Conservation (phyloP, 2,888 invertebrate species). For the Lycia hirtaria region DNA sequence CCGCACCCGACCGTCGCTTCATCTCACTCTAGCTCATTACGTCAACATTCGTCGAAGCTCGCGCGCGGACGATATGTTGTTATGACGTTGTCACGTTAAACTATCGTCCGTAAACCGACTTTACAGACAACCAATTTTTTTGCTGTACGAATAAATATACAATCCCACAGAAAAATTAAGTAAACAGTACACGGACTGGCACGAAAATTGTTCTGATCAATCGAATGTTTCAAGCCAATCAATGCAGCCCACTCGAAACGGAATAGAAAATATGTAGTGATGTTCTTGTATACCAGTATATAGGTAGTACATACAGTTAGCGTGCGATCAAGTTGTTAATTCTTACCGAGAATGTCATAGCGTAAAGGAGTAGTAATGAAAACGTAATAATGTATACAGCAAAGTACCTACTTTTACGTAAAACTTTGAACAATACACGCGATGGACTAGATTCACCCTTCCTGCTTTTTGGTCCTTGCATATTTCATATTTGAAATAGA, state of each 20-base stretch:
- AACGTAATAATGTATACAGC: not conserved
- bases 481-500: too few species aligned
- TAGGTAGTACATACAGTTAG: not conserved
- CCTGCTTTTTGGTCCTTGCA: too few species aligned
- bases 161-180: not conserved
- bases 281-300: not conserved
- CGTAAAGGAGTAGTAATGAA: not conserved
- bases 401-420: not conserved
- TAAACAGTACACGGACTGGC: not conserved
- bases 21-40: too few species aligned
- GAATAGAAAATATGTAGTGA: constrained; percentile 1
- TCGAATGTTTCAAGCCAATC: not conserved
- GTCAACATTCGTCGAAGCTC: too few species aligned
- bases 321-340: not conserved
- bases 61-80: too few species aligned
- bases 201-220: not conserved
- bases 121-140: not conserved
- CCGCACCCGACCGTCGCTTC: too few species aligned
- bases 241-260: not conserved
- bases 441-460: constrained; percentile 2
- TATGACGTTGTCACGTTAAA: too few species aligned
- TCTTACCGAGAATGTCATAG: not conserved
- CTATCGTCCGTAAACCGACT: too few species aligned
- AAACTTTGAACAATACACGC: not conserved
- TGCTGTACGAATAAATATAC: not conserved